Percentiles rank a stretch among this genome's conserved stretches.
Evolutionary conservation across 2,888 invertebrate genomes (phyloP).

Genomic region (Stenolophus ochropezus): DNA sequence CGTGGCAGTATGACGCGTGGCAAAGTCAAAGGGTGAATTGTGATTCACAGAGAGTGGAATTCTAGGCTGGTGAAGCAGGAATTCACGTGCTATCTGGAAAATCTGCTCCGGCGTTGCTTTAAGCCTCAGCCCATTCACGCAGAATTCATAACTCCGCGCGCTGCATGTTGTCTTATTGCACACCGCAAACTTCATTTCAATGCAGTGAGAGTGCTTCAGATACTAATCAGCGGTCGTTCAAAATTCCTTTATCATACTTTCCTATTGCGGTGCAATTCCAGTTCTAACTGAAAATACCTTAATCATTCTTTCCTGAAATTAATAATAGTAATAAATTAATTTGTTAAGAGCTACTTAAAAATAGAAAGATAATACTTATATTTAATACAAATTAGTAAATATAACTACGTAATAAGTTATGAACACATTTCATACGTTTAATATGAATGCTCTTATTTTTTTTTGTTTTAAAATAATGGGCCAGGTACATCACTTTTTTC

Average conservation of each 20-base stretch:
- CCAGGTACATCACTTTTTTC: too few relatives aligned
- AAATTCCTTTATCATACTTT: background rate
- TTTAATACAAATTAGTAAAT: too few relatives aligned
- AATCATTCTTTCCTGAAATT: too few relatives aligned
- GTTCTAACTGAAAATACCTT: background rate
- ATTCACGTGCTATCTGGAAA: slow-evolving; percentile 20
- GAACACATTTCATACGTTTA: too few relatives aligned
- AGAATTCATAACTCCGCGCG: background rate
- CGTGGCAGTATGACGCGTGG: background rate
- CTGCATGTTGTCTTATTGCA: background rate
- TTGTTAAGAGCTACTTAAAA: too few relatives aligned
- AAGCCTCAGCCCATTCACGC: background rate
- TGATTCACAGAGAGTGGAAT: slow-evolving; percentile 10
- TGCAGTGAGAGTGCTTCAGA: background rate
- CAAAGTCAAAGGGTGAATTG: background rate
- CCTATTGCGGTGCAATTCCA: background rate
- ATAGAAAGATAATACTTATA: too few relatives aligned
- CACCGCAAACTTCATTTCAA: background rate
- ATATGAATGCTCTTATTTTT: too few relatives aligned
- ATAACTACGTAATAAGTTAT: too few relatives aligned
- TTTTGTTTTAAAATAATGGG: too few relatives aligned
- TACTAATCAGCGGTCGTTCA: background rate
- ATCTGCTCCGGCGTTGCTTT: slow-evolving; percentile 6
- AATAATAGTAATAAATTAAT: too few relatives aligned
- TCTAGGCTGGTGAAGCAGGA: background rate